Conservation (phyloP, 2,797 vertebrate genomes). For the Threskiornis aethiopicus region DNA sequence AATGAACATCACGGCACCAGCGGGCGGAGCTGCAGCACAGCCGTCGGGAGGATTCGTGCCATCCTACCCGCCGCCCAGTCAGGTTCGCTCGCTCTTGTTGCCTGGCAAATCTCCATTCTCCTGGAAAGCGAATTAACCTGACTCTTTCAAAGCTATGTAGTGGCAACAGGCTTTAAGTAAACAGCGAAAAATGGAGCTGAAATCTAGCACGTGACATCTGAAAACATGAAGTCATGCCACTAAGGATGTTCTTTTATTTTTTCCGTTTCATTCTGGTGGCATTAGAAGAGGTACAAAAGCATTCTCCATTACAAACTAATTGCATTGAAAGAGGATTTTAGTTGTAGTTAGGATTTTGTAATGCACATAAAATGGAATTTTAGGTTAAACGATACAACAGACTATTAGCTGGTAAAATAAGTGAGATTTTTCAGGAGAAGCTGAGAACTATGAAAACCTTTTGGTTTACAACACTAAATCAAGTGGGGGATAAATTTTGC, state of each 20-base stretch:
- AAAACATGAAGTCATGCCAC: not conserved
- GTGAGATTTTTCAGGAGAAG: not conserved
- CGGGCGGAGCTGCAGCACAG: constrained; percentile 61
- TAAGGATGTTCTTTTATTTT: not conserved
- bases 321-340: not conserved
- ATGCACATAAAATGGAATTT: not conserved
- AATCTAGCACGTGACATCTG: fast-evolving
- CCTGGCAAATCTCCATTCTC: not conserved
- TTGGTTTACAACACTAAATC: not conserved
- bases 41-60: constrained; percentile 71
- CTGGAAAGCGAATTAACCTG: not conserved
- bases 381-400: not conserved
- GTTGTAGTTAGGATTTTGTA: not conserved
- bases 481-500: not conserved
- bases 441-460: not conserved
- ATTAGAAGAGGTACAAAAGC: not conserved
- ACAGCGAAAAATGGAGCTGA: not conserved
- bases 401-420: not conserved
- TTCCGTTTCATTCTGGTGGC: not conserved
- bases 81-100: constrained; percentile 53
- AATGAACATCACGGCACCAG: constrained; percentile 72
- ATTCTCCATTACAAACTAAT: not conserved
- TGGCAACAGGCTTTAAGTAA: not conserved
- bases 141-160: fast-evolving
- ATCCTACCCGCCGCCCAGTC: constrained; percentile 68